These are phyloP conservation scores for Orchesellides sinensis DNA, from an alignment of 2,888 invertebrate species.

Conservation along the genomic window DNA sequence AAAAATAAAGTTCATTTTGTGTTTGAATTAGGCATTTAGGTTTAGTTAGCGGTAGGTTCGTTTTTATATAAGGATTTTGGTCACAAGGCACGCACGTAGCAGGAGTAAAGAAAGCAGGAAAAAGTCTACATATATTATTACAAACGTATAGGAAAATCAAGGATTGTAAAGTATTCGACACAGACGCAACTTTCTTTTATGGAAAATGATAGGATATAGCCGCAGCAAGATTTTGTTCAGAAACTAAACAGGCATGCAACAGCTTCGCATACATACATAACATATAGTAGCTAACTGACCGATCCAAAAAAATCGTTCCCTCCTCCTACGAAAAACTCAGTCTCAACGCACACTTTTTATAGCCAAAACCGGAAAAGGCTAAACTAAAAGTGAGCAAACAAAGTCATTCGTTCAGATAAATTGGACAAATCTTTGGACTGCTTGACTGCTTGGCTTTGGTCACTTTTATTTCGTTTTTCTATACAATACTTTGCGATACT, in stretches of 20 bases:
- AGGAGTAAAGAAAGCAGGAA: too few relatives aligned
- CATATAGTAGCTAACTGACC: neutral
- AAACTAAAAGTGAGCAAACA: conserved; percentile 59
- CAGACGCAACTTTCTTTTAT: conserved; percentile 10
- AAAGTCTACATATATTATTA: too few relatives aligned
- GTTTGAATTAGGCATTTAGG: too few relatives aligned
- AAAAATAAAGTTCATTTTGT: neutral
- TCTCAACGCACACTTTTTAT: conserved; percentile 11
- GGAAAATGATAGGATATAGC: conserved; percentile 24
- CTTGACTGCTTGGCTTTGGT: conserved; percentile 3
- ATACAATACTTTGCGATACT: neutral
- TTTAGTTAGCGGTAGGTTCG: neutral
- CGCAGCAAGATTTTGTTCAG: conserved; percentile 37
- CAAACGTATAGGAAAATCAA: too few relatives aligned
- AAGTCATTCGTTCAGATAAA: conserved; percentile 65
- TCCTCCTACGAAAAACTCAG: neutral
- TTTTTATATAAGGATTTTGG: neutral
- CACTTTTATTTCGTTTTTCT: conserved; percentile 13
- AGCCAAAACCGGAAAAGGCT: neutral
- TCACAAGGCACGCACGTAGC: too few relatives aligned
- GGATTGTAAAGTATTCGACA: neutral
- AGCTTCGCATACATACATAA: conserved; percentile 23
- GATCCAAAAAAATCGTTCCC: neutral
- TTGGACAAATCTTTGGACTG: conserved; percentile 55
- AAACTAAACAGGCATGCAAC: conserved; percentile 54